These are phyloP conservation scores for Apamea epomidion DNA, from an alignment of 2,888 invertebrate species.

Conservation along the genomic window DNA sequence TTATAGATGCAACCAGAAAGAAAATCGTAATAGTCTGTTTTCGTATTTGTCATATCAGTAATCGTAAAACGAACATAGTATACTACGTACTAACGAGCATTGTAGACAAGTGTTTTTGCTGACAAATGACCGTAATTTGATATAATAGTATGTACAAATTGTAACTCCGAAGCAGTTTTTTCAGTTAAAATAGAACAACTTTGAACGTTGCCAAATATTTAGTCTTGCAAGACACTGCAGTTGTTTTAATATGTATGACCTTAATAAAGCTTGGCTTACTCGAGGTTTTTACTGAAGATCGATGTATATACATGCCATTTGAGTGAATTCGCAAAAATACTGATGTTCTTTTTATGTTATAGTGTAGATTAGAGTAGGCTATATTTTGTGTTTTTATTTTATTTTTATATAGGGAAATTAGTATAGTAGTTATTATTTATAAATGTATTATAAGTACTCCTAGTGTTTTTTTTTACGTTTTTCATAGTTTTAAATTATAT, in stretches of 20 bases:
- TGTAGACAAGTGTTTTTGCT: slow-evolving; percentile 25
- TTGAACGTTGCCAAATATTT: slow-evolving; percentile 33
- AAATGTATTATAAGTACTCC: too few species aligned
- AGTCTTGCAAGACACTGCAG: slow-evolving; percentile 43
- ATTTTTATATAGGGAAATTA: too few species aligned
- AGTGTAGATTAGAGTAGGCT: too few species aligned
- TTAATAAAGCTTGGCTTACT: slow-evolving; percentile 24
- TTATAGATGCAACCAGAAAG: not conserved
- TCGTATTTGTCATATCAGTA: not conserved
- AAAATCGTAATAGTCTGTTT: not conserved
- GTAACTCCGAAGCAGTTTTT: slow-evolving; percentile 14
- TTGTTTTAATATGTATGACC: slow-evolving; percentile 49
- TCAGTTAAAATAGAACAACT: slow-evolving; percentile 18
- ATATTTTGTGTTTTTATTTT: too few species aligned
- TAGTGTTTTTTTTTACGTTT: too few species aligned
- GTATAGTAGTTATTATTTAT: too few species aligned
- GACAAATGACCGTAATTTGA: slow-evolving; percentile 34
- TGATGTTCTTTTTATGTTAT: too few species aligned
- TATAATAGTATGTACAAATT: slow-evolving; percentile 26
- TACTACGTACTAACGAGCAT: slow-evolving; percentile 29
- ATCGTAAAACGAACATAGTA: not conserved
- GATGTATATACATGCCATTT: too few species aligned
- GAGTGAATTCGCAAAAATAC: too few species aligned
- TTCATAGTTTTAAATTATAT: too few species aligned
- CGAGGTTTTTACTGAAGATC: not conserved